Evolutionary conservation across 2,888 invertebrate genomes (phyloP).

Genomic region (Oxycera nigricornis): DNA sequence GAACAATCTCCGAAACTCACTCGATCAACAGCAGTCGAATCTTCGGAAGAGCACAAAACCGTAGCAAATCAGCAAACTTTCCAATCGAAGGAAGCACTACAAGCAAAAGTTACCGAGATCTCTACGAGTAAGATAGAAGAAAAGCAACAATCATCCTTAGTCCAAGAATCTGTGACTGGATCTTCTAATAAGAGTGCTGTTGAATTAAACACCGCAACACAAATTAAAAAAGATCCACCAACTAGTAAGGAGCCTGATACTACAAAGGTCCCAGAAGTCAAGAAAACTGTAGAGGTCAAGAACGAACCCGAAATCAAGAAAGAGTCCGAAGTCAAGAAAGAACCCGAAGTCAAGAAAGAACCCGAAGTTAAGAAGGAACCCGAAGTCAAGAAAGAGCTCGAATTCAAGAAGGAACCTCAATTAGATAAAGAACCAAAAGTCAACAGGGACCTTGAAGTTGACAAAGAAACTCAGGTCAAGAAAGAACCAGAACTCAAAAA

Average conservation of each 20-base stretch:
- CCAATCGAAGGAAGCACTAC: constrained; percentile 4
- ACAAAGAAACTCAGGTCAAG: background rate
- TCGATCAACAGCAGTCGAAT: constrained; percentile 45
- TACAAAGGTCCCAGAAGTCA: constrained; percentile 39
- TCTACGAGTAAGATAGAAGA: constrained; percentile 36
- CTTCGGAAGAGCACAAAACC: constrained; percentile 26
- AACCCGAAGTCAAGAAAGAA: constrained; percentile 49
- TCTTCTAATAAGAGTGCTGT: background rate
- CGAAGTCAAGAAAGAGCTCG: constrained; percentile 46
- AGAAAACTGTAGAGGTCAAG: constrained; percentile 41
- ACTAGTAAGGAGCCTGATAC: background rate
- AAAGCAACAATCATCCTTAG: constrained; percentile 16
- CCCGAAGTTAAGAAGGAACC: constrained; percentile 44
- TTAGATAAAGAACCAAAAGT: background rate
- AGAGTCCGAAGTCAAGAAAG: constrained; percentile 51
- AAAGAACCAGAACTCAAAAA: background rate
- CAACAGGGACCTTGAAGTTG: background rate
- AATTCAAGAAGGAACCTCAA: background rate
- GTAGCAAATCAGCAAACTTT: constrained; percentile 23
- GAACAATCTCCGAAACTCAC: constrained; percentile 41
- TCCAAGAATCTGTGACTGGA: background rate
- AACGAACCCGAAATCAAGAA: constrained; percentile 49
- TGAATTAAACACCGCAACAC: background rate
- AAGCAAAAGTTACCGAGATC: background rate
- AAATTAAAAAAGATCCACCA: constrained; percentile 4